Conservation (phyloP, 92 coral and sea anemone species). For the Epizoanthus scotinus region DNA sequence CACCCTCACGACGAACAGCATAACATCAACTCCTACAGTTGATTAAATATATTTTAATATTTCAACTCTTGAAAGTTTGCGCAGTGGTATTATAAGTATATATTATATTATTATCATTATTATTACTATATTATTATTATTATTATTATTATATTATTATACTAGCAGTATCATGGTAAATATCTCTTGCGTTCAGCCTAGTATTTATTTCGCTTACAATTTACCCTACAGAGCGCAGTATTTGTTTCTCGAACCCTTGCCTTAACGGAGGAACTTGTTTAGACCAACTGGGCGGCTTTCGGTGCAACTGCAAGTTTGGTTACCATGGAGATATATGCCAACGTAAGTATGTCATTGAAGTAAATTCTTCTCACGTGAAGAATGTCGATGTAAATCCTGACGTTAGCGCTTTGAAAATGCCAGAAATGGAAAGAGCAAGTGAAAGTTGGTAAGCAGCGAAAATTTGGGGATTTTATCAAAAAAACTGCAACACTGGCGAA, state of each 20-base stretch:
- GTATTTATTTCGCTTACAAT: not conserved
- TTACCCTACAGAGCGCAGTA: conserved; percentile 78
- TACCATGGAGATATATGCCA: conserved; percentile 90
- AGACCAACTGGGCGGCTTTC: conserved; percentile 87
- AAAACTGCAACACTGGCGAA: too few species aligned
- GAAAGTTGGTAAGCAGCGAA: too few species aligned
- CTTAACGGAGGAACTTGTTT: conserved; percentile 91
- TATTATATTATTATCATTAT: too few species aligned
- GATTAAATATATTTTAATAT: too few species aligned
- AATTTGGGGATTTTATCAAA: too few species aligned
- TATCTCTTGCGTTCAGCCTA: not conserved
- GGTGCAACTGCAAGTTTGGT: conserved; percentile 84
- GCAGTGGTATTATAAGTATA: too few species aligned
- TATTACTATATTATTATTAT: not conserved
- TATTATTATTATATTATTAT: not conserved
- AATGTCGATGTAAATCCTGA: too few species aligned
- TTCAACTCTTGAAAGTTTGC: not conserved
- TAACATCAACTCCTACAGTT: too few species aligned
- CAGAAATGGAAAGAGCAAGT: too few species aligned
- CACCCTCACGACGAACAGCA: too few species aligned
- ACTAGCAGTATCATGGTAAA: not conserved
- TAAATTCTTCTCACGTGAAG: too few species aligned
- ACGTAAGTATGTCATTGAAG: conserved; percentile 54
- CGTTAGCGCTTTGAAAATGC: too few species aligned
- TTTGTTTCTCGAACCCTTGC: conserved; percentile 94